phyloP scores from a whole-genome alignment of 2,113 vertebrate genomes.

The Macroglossus sobrinus region DNA sequence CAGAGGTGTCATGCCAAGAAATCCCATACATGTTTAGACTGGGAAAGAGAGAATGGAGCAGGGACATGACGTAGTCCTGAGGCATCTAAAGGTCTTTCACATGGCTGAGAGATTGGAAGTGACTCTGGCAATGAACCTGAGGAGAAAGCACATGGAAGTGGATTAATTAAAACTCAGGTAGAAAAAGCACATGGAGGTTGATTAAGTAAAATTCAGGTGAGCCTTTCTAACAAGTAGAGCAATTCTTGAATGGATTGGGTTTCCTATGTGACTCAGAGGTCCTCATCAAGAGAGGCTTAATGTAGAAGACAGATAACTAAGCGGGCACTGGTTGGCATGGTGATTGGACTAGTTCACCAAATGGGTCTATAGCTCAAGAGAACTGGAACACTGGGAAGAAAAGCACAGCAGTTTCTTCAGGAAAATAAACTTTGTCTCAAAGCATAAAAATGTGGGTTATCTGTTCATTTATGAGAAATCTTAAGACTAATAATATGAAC shows the following conservation, averaged over 20 bases:
- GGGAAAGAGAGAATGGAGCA: not conserved
- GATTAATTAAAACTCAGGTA: not conserved
- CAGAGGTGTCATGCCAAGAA: not conserved
- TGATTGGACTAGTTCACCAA: not conserved
- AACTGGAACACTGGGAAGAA: not conserved
- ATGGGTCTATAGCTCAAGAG: not conserved
- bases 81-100: not conserved
- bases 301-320: not conserved
- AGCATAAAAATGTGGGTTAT: not conserved
- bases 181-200: not conserved
- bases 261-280: not conserved
- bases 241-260: not conserved
- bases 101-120: not conserved
- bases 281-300: not conserved
- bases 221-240: not conserved
- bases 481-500: not conserved
- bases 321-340: not conserved
- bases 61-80: not conserved
- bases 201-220: not conserved
- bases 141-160: not conserved
- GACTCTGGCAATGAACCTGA: not conserved
- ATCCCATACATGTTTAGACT: not conserved
- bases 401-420: not conserved
- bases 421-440: slow-evolving; percentile 2
- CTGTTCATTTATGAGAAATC: not conserved